phyloP scores from a whole-genome alignment of 2,888 invertebrate genomes.

The Habrosyne pyritoides region DNA sequence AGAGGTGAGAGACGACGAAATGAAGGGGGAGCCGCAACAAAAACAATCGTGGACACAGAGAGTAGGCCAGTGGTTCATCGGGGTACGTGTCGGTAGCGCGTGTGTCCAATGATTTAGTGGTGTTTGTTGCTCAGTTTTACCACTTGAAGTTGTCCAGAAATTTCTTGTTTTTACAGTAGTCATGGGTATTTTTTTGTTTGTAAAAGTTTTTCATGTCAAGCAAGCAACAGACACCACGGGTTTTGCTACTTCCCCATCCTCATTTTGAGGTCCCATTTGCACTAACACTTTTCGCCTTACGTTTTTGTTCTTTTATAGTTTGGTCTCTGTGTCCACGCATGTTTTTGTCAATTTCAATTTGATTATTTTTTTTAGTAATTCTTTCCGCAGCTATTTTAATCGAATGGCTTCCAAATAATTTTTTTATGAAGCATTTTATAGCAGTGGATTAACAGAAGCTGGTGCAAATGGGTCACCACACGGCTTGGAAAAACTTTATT shows the following conservation, averaged over 20 bases:
- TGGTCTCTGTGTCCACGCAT: constrained; percentile 82
- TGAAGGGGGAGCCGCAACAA: constrained; percentile 73
- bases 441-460: constrained; percentile 26
- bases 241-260: constrained; percentile 69
- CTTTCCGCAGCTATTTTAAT: constrained; percentile 39
- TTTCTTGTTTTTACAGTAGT: not conserved
- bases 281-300: constrained; percentile 54
- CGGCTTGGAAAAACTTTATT: constrained; percentile 50
- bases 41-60: constrained; percentile 88
- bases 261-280: constrained; percentile 78
- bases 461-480: constrained; percentile 81
- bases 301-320: constrained; percentile 53
- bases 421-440: not conserved
- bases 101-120: constrained; percentile 58
- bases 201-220: not conserved
- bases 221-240: constrained; percentile 71
- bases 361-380: constrained; percentile 40
- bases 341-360: constrained; percentile 55
- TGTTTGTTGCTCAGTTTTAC: constrained; percentile 65
- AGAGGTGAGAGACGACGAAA: constrained; percentile 80
- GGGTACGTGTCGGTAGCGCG: constrained; percentile 86
- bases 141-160: constrained; percentile 25
- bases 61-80: constrained; percentile 88
- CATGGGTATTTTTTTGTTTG: not conserved
- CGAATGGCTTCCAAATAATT: not conserved